A percentile compares a stretch with the other conserved stretches of the same genome.
Conservation (phyloP, 2,113 vertebrate species). For the Trichechus manatus region DNA sequence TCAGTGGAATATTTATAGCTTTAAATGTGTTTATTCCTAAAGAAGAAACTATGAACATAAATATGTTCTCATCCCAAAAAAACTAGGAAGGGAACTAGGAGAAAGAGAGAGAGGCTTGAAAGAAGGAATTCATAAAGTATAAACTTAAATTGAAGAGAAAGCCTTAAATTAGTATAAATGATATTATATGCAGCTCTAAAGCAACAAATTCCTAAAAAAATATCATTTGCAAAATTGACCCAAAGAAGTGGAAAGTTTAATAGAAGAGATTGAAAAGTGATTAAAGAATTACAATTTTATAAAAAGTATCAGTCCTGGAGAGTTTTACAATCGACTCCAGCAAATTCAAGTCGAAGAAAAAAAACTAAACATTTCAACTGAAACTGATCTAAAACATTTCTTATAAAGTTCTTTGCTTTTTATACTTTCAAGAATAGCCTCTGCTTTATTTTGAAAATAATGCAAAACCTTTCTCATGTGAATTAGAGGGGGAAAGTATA, state of each 20-base stretch:
- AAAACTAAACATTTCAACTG: conserved; percentile 4
- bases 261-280: background rate
- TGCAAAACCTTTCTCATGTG: background rate
- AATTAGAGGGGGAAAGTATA: background rate
- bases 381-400: conserved; percentile 28
- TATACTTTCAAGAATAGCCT: background rate
- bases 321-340: background rate
- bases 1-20: background rate
- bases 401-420: background rate
- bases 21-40: conserved; percentile 20
- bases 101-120: background rate
- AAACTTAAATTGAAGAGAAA: background rate
- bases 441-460: background rate
- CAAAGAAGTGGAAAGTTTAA: background rate
- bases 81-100: background rate
- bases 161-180: background rate
- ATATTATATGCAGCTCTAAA: background rate
- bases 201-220: background rate
- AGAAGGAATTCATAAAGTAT: conserved; percentile 9
- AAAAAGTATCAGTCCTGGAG: background rate
- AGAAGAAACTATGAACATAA: background rate
- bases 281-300: background rate
- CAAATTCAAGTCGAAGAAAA: background rate
- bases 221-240: background rate
- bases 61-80: background rate